A percentile compares a stretch with the other conserved stretches of the same genome.
phyloP scores from a whole-genome alignment of 2,888 invertebrate species.

The Orchesella flavescens region DNA sequence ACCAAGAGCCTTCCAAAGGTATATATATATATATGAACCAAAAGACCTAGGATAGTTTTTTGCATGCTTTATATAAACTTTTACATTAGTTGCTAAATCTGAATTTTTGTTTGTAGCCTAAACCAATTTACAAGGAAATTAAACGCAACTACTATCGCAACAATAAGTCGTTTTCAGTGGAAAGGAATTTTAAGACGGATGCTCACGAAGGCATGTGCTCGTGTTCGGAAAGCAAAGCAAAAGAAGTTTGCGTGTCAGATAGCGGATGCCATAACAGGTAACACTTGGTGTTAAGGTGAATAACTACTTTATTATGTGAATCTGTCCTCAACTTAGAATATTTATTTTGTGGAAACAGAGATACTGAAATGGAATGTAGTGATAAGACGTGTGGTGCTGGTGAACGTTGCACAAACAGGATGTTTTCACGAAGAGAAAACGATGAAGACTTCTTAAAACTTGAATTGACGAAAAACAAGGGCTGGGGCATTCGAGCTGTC shows the following conservation, averaged over 20 bases:
- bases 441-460: conserved; percentile 52
- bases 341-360: conserved; percentile 37
- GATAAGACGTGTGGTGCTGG: conserved; percentile 63
- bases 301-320: neutral
- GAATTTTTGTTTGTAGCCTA: conserved; percentile 51
- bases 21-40: neutral
- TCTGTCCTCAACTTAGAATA: neutral
- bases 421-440: conserved; percentile 61
- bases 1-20: conserved; percentile 59
- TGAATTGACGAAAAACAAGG: conserved; percentile 56
- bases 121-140: conserved; percentile 68
- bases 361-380: conserved; percentile 68
- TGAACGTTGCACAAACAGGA: conserved; percentile 64
- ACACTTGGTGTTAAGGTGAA: neutral
- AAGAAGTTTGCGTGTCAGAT: conserved; percentile 33
- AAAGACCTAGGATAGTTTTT: neutral
- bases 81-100: neutral
- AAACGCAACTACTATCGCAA: conserved; percentile 67
- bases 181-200: no score
- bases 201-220: conserved; percentile 32
- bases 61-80: conserved; percentile 4
- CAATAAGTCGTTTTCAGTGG: no score
- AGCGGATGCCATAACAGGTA: conserved; percentile 68
- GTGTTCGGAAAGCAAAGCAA: conserved; percentile 44
- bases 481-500: conserved; percentile 66